Conservation (phyloP, 2,888 invertebrate genomes). For the Steinernema carpocapsae region DNA sequence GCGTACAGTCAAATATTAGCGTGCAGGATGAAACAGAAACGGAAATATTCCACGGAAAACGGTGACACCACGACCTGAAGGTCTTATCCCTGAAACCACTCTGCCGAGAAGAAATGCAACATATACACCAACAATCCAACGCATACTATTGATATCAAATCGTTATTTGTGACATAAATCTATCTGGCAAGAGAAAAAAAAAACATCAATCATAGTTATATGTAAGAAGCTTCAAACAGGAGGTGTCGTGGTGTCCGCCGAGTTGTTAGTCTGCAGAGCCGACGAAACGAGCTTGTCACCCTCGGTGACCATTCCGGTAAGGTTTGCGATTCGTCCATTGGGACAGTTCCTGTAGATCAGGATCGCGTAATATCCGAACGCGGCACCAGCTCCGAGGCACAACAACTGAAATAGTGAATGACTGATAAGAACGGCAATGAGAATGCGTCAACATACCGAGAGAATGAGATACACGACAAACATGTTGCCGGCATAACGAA, state of each 20-base stretch:
- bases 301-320: slow-evolving; percentile 5
- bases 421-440: background rate
- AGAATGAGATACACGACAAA: slow-evolving; percentile 6
- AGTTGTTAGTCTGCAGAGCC: background rate
- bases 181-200: too few relatives aligned
- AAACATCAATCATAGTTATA: too few relatives aligned
- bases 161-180: too few relatives aligned
- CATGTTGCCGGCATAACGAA: background rate
- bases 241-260: background rate
- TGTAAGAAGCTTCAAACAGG: background rate
- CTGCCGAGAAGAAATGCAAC: too few relatives aligned
- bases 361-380: slow-evolving; percentile 19
- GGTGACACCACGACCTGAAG: too few relatives aligned
- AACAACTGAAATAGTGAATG: slow-evolving; percentile 8
- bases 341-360: slow-evolving; percentile 24
- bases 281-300: slow-evolving; percentile 1
- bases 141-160: too few relatives aligned
- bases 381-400: background rate
- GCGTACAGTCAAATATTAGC: too few relatives aligned
- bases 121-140: too few relatives aligned
- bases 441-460: background rate
- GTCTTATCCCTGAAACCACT: too few relatives aligned
- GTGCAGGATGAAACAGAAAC: too few relatives aligned
- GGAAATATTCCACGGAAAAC: too few relatives aligned
- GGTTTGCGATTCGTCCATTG: slow-evolving; percentile 12